phyloP scores from a whole-genome alignment of 2,888 invertebrate genomes.

The Agrypnus murinus region DNA sequence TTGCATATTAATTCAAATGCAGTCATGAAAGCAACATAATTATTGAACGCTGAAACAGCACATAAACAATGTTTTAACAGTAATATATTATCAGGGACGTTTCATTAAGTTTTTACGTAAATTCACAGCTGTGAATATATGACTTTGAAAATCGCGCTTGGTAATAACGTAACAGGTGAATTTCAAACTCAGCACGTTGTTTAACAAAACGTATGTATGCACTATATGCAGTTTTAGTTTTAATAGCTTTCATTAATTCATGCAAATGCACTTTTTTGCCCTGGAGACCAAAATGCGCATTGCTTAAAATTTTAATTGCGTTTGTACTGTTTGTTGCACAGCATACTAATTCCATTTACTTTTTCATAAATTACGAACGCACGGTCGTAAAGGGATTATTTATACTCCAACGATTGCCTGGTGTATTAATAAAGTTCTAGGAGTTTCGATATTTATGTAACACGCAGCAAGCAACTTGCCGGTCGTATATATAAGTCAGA shows the following conservation, averaged over 20 bases:
- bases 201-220: not conserved
- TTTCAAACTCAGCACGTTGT: constrained; percentile 2
- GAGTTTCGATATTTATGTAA: constrained; percentile 27
- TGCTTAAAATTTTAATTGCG: constrained; percentile 31
- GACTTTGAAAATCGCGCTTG: not conserved
- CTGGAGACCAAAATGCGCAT: constrained; percentile 21
- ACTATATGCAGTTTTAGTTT: not conserved
- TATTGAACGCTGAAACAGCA: too few species aligned
- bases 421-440: constrained; percentile 25
- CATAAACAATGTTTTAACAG: too few species aligned
- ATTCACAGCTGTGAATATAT: too few species aligned
- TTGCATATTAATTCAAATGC: too few species aligned
- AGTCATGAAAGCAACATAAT: too few species aligned
- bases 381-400: constrained; percentile 25
- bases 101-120: too few species aligned
- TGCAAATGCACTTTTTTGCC: constrained; percentile 24
- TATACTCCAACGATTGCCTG: constrained; percentile 11
- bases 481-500: not conserved
- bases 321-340: constrained; percentile 7
- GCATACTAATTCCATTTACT: constrained; percentile 32
- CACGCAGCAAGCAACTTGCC: constrained; percentile 22
- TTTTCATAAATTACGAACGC: constrained; percentile 23
- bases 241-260: constrained; percentile 30
- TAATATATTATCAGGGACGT: too few species aligned
- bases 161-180: constrained; percentile 5